A percentile compares a stretch with the other conserved stretches of the same genome.
These are phyloP conservation scores for Psilopogon haemacephalus DNA, from an alignment of 2,113 vertebrate species.

Conservation along the genomic window DNA sequence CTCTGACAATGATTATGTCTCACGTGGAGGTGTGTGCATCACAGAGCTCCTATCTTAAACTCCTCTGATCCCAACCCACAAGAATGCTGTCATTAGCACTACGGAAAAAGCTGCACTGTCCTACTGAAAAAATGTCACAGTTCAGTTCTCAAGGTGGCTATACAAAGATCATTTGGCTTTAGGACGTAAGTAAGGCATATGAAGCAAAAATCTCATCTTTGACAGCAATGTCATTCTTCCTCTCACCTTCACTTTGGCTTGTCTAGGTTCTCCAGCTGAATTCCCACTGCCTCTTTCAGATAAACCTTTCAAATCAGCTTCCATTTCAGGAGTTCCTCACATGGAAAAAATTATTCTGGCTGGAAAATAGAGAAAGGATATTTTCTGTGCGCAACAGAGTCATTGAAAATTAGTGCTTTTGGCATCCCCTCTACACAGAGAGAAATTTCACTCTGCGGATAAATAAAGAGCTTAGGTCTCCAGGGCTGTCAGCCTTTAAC, in stretches of 20 bases:
- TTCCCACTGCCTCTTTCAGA: neutral
- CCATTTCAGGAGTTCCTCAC: neutral
- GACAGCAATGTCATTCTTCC: neutral
- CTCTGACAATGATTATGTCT: neutral
- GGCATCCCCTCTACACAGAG: neutral
- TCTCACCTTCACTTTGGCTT: neutral
- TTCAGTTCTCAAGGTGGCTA: neutral
- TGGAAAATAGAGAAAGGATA: neutral
- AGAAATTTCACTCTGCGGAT: neutral
- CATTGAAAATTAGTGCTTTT: conserved; percentile 25
- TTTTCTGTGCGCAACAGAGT: neutral
- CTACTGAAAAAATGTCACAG: neutral
- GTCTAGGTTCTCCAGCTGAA: neutral
- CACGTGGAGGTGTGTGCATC: neutral
- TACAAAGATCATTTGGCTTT: neutral
- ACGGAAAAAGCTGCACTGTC: too few relatives aligned
- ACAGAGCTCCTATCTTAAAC: neutral
- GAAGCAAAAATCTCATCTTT: neutral
- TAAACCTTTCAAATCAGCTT: neutral
- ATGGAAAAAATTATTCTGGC: neutral
- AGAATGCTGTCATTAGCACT: neutral
- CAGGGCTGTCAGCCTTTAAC: conserved; percentile 1
- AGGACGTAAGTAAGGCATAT: neutral
- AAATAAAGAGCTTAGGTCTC: conserved; percentile 10
- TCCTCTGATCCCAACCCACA: neutral